Percentiles rank a stretch among this genome's conserved stretches.
phyloP scores from a whole-genome alignment of 1,140 invertebrate genomes.

The Acromyrmex heyeri region DNA sequence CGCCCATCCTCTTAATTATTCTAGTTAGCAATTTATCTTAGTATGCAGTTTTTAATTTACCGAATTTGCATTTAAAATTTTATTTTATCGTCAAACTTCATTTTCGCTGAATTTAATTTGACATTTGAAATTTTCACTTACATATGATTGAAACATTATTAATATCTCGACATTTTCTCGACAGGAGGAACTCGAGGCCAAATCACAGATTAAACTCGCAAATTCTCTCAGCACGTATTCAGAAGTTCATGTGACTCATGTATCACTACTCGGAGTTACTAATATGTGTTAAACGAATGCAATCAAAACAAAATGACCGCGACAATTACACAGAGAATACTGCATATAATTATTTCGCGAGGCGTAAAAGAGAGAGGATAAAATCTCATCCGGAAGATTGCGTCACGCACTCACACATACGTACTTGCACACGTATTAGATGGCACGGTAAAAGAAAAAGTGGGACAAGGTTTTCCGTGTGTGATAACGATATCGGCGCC shows the following conservation, averaged over 20 bases:
- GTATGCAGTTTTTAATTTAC: not conserved
- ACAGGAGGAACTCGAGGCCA: not conserved
- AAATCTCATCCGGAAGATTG: slow-evolving; percentile 50
- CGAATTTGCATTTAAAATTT: not conserved
- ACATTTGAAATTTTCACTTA: not conserved
- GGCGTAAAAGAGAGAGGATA: slow-evolving; percentile 50
- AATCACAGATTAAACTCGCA: not conserved
- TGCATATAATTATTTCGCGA: slow-evolving; percentile 36
- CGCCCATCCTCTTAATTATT: not conserved
- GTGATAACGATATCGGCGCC: slow-evolving; percentile 69
- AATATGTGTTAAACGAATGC: not conserved
- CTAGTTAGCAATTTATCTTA: no score
- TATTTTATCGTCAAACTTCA: no score
- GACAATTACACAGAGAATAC: slow-evolving; percentile 2
- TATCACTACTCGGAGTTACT: not conserved
- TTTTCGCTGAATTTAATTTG: not conserved
- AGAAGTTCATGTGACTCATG: not conserved
- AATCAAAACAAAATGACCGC: slow-evolving; percentile 36
- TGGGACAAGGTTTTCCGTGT: slow-evolving; percentile 71
- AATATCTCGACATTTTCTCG: not conserved
- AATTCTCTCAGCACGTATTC: no score
- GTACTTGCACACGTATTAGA: not conserved
- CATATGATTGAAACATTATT: slow-evolving; percentile 40
- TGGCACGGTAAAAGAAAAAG: slow-evolving; percentile 48
- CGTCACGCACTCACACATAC: slow-evolving; percentile 37